Base-by-base conservation (phyloP, 2,797 vertebrate species). In the Rhinatrema bivittatum region DNA sequence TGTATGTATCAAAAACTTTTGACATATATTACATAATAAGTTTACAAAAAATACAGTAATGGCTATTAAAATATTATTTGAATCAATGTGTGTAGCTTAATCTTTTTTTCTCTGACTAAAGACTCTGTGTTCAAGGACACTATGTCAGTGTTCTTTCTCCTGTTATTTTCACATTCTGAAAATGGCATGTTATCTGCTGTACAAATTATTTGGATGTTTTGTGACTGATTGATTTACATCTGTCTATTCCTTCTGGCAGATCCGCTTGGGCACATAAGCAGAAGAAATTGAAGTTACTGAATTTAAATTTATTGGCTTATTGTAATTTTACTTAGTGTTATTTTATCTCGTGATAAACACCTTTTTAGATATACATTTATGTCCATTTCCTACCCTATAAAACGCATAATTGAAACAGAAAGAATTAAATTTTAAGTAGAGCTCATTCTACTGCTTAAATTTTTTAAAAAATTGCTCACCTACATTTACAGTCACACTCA, bases 61-160 rank as follows among this genome's bases (percentile, higher is more conserved):
- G 45, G 45, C 54, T 39, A 67, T 74, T 73, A 66, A 65, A 80
- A 75, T 68, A 49, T 61, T 57, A 50, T 78, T 79, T 64, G 74
- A 78, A 79, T 67, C 60, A 73, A 79, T 68, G 74, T 58, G 61
- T 33, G 33, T 32, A 74, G 65, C 70, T 67, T 72, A 51, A 47
- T 65, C 49, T 63, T 58, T 45, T n/a, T 60, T 36, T 62, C 52
- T 46, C 42, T 51, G 54, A 60, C 59, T 70, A 68, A 60, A n/a
- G n/a, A n/a, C n/a, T n/a, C n/a, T n/a, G n/a, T n/a, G n/a, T n/a
- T n/a, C n/a, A n/a, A n/a, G n/a, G n/a, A n/a, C 61, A 51, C 60
- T 36, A 32, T 60, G 46, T 50, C 65, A 47, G 53, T 50, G 48
- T 65, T 55, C 65, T 59, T 58, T 42, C 62, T 16, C 34, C 25